These are phyloP conservation scores for Xiphophorus birchmanni DNA, from an alignment of 2,797 vertebrate species.

Conservation along the genomic window DNA sequence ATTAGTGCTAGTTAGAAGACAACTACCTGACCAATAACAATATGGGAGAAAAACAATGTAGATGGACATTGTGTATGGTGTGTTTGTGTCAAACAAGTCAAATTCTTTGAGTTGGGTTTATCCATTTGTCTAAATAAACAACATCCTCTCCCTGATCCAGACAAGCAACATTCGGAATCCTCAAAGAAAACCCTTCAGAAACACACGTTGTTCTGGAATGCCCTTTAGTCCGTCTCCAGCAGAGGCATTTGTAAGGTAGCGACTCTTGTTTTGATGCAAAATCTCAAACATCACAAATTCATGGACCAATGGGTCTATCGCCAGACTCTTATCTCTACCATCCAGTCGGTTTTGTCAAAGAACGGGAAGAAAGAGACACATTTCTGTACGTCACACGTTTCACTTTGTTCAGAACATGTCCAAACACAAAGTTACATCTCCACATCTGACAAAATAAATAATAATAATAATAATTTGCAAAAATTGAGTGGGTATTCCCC, in stretches of 20 bases:
- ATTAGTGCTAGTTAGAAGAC: background rate
- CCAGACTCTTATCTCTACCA: slow-evolving; percentile 32
- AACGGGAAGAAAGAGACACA: slow-evolving; percentile 22
- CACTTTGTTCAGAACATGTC: slow-evolving; percentile 48
- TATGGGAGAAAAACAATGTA: background rate
- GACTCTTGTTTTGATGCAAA: slow-evolving; percentile 42
- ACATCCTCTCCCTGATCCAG: background rate
- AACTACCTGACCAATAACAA: background rate
- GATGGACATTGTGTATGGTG: background rate
- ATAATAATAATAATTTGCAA: slow-evolving; percentile 23
- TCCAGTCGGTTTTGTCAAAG: slow-evolving; percentile 26
- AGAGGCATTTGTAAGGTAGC: slow-evolving; percentile 13
- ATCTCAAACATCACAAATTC: slow-evolving; percentile 18
- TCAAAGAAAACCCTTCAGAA: slow-evolving; percentile 7
- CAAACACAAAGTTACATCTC: slow-evolving; percentile 37
- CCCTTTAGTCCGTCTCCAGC: slow-evolving; percentile 15
- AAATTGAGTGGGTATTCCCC: slow-evolving; percentile 52
- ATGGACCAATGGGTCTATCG: slow-evolving; percentile 18
- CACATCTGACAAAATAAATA: slow-evolving; percentile 44
- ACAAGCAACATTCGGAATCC: slow-evolving; percentile 18
- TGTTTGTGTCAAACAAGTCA: background rate
- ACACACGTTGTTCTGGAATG: slow-evolving; percentile 2
- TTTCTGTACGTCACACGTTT: slow-evolving; percentile 45
- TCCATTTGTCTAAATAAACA: background rate
- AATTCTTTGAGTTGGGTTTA: slow-evolving; percentile 1